Evolutionary conservation across 1,140 invertebrate genomes (phyloP), one percentile per base, ranked within the genome.

Genomic region (Bombus superbus): DNA sequence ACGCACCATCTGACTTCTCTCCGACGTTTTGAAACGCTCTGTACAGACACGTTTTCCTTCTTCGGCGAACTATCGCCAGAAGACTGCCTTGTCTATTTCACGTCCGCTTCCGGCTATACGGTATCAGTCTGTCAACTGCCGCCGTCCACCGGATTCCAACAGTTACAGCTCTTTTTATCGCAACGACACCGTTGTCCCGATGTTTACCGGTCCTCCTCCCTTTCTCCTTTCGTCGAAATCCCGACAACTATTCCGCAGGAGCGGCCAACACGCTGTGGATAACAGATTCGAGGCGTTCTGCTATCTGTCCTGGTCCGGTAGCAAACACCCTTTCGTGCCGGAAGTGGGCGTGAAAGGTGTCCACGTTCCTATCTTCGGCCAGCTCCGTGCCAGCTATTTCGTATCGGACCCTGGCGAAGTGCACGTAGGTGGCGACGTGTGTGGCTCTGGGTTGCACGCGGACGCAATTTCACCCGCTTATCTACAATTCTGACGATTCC

Each of bases 281-380:
- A 82, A 89, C 79, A 40, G 81, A 89, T 84, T 76, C 82, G 78
- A 66, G 73, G 38, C 72, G 84, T 66, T 53, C 47, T 57, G 80
- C 47, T 86, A 86, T 86, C 85, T 85, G 42, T 53, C 38, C 57
- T 53, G 73, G 28, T 47, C 80, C 73, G 47, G 91, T 91, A 88
- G 81, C 83, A 42, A 38, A 32, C 81, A 86, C 89, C 88, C 84
- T 91, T 86, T 93, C 82, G 78, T 83, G 15, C 87, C 92, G 90
- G 91, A 93, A 93, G 90, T 93, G 88, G 89, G 91, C 92, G 92
- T 93, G 89, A 92, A 90, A 93, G 89, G 88, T 93, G 88, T 83
- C 85, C 86, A 79, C 89, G 69, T 86, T 77, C 81, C 90, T 93
- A 92, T 93, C 89, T 92, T 91, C 78, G 77, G 85, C 69, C 90